Conservation (phyloP, 2,888 invertebrate genomes). For the Andricus quercusramuli region DNA sequence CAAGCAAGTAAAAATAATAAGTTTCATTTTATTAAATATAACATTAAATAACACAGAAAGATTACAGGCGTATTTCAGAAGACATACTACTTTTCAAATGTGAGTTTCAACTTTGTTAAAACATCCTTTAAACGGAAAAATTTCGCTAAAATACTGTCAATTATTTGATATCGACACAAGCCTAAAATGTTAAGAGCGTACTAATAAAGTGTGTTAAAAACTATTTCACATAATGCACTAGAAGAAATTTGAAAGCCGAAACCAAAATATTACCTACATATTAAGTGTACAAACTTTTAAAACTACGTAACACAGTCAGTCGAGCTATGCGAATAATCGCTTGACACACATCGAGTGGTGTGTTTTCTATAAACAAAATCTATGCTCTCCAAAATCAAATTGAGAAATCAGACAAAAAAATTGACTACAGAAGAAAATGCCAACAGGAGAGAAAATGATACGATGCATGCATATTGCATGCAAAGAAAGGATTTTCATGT, state of each 20-base stretch:
- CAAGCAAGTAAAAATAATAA: slow-evolving; percentile 74
- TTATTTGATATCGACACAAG: neutral
- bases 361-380: slow-evolving; percentile 2
- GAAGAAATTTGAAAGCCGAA: slow-evolving; percentile 3
- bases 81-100: slow-evolving; percentile 39
- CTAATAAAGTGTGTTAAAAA: slow-evolving; percentile 8
- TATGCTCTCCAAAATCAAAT: neutral
- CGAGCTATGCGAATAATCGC: slow-evolving; percentile 9
- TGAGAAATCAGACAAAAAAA: neutral
- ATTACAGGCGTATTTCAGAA: slow-evolving; percentile 70
- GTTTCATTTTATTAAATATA: slow-evolving; percentile 69
- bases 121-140: neutral
- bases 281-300: neutral
- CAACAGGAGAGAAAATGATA: neutral
- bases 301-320: slow-evolving; percentile 28
- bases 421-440: neutral
- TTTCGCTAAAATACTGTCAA: neutral
- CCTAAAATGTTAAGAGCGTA: neutral
- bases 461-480: neutral
- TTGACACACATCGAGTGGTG: neutral
- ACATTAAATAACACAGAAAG: slow-evolving; percentile 69
- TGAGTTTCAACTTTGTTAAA: slow-evolving; percentile 23
- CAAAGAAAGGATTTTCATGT: neutral
- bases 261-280: slow-evolving; percentile 5
- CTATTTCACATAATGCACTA: slow-evolving; percentile 1